Evolutionary conservation across 2,113 vertebrate genomes (phyloP).

Genomic region (Rhea pennata): DNA sequence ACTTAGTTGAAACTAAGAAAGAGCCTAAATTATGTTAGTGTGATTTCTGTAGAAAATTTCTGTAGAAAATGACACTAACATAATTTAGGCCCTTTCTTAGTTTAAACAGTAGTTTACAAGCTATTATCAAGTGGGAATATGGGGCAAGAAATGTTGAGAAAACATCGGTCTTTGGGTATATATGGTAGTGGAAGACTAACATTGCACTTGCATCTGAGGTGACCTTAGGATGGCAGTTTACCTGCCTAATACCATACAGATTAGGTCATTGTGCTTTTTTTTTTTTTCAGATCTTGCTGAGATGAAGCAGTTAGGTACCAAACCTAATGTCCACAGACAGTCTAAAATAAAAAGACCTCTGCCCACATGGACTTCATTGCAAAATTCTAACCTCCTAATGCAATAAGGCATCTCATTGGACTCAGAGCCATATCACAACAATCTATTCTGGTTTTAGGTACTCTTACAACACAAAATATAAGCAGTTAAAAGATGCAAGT

Average conservation of each 20-base stretch:
- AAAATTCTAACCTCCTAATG: background rate
- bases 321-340: background rate
- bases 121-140: background rate
- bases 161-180: background rate
- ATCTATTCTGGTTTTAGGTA: background rate
- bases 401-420: background rate
- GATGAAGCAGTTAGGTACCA: background rate
- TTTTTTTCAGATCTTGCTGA: background rate
- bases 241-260: background rate
- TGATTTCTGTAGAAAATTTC: background rate
- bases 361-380: background rate
- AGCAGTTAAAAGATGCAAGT: background rate
- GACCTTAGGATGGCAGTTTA: background rate
- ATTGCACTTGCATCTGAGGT: background rate
- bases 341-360: background rate
- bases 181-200: background rate
- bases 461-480: background rate
- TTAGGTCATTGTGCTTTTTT: background rate
- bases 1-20: too few species aligned
- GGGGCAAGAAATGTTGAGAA: background rate
- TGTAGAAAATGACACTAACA: rapidly evolving
- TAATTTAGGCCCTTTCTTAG: background rate
- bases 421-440: background rate
- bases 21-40: too few species aligned
- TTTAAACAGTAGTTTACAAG: background rate